Percentiles rank a stretch among this genome's conserved stretches.
Evolutionary conservation across 2,797 vertebrate genomes (phyloP).

Genomic region (Molossus alvarezi): DNA sequence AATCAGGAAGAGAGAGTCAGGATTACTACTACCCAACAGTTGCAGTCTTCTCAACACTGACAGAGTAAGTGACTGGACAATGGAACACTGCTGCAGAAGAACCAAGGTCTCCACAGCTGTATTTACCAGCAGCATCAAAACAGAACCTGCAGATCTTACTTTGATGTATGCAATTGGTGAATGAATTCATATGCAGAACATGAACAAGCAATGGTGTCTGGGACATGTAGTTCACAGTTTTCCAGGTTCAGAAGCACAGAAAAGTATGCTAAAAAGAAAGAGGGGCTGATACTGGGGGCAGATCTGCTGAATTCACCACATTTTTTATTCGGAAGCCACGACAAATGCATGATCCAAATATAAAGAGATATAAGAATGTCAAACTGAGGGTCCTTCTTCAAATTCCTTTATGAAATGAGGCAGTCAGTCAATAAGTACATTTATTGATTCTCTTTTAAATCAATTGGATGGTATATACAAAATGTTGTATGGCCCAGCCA

Average conservation of each 20-base stretch:
- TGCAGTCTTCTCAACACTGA: not conserved
- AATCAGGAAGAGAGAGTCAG: not conserved
- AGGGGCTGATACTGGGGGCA: not conserved
- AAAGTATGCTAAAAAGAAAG: not conserved
- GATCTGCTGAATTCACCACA: not conserved
- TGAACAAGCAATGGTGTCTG: not conserved
- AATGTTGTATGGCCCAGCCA: not conserved
- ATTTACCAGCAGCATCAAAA: not conserved
- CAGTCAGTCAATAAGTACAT: not conserved
- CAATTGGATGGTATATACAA: slow-evolving; percentile 13
- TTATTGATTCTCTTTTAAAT: slow-evolving; percentile 54
- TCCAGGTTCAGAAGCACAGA: slow-evolving; percentile 1
- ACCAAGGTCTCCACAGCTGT: not conserved
- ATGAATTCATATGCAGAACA: not conserved
- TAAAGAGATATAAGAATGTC: not conserved
- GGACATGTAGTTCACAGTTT: not conserved
- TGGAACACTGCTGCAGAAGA: not conserved
- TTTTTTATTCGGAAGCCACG: slow-evolving; percentile 48
- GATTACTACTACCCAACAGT: not conserved
- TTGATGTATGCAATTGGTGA: not conserved
- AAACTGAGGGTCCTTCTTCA: slow-evolving; percentile 3
- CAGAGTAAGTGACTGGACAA: not conserved
- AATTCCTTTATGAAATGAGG: slow-evolving; percentile 43
- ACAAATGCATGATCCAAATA: slow-evolving; percentile 16
- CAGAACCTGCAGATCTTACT: slow-evolving; percentile 6